Evolutionary conservation across 2,888 invertebrate species (phyloP).

Genomic region (Rhagonycha fulva): DNA sequence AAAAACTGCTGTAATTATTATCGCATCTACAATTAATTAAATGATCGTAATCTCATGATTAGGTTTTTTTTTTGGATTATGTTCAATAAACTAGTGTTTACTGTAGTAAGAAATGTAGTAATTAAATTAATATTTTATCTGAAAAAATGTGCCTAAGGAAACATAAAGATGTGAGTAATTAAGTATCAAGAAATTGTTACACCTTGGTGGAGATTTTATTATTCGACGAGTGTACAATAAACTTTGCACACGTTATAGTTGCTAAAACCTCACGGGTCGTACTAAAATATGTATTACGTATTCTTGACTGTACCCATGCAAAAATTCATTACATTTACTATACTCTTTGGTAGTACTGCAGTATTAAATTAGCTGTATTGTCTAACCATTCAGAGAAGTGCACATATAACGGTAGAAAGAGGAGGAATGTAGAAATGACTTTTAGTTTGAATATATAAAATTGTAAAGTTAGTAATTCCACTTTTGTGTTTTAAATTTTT

Average conservation of each 20-base stretch:
- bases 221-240: constrained; percentile 18
- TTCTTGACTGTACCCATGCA: constrained; percentile 13
- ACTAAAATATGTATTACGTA: constrained; percentile 23
- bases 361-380: constrained; percentile 19
- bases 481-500: constrained; percentile 6
- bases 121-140: background rate
- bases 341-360: constrained; percentile 14
- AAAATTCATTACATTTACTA: constrained; percentile 21
- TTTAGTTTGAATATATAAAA: background rate
- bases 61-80: too few species aligned
- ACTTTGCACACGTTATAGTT: constrained; percentile 4
- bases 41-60: too few species aligned
- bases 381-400: constrained; percentile 10
- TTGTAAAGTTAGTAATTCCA: background rate
- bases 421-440: background rate
- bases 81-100: background rate
- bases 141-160: constrained; percentile 2
- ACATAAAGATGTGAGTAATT: constrained; percentile 24
- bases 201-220: constrained; percentile 21
- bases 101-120: background rate
- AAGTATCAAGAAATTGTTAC: constrained; percentile 27
- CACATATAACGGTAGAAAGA: constrained; percentile 2
- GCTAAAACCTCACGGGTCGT: constrained; percentile 13
- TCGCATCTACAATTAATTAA: too few species aligned
- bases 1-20: too few species aligned